Conservation (phyloP, 2,113 vertebrate genomes). For the Prietella phreatophila region DNA sequence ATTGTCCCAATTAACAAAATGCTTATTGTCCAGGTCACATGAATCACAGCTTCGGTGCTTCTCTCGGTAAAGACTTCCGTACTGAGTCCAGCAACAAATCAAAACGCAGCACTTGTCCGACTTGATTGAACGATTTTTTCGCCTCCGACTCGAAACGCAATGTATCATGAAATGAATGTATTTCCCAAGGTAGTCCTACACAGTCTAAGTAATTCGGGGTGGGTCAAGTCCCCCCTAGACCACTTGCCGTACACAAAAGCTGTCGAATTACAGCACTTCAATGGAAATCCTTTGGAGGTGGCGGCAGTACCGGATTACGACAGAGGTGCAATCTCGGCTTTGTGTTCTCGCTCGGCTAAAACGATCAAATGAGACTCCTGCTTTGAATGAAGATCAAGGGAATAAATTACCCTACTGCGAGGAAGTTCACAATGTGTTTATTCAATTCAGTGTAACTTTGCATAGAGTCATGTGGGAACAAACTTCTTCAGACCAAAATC, state of each 20-base stretch:
- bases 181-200: conserved; percentile 32
- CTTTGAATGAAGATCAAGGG: conserved; percentile 36
- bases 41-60: neutral
- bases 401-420: neutral
- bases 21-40: conserved; percentile 38
- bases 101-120: conserved; percentile 36
- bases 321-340: neutral
- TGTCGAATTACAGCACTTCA: conserved; percentile 23
- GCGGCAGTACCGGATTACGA: neutral
- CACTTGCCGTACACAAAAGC: conserved; percentile 17
- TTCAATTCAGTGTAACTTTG: neutral
- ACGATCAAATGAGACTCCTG: conserved; percentile 29
- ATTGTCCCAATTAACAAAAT: conserved; percentile 10
- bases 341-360: conserved; percentile 1
- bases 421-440: conserved; percentile 12
- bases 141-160: conserved; percentile 14
- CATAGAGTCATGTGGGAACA: neutral
- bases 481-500: neutral
- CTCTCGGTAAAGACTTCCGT: conserved; percentile 23
- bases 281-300: conserved; percentile 21
- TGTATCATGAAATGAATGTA: conserved; percentile 48
- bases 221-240: conserved; percentile 11
- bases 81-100: conserved; percentile 31
- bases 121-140: conserved; percentile 40
- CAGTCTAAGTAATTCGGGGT: conserved; percentile 25